Evolutionary conservation across 2,113 vertebrate species (phyloP).

Genomic region (Synodontis membranacea): DNA sequence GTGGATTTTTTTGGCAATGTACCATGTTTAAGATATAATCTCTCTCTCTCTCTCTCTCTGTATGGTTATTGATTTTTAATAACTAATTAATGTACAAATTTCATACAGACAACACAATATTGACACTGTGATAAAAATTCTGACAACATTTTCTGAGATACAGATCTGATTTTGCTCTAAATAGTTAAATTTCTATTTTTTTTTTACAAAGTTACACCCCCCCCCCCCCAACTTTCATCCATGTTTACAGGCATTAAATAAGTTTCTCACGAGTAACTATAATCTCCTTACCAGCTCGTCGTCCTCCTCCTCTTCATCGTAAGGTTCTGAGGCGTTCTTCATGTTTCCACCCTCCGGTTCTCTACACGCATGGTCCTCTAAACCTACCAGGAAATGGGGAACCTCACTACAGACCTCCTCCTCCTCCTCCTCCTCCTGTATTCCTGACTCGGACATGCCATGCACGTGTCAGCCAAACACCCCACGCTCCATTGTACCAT

Average conservation of each 20-base stretch:
- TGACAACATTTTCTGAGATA: neutral
- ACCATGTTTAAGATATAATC: neutral
- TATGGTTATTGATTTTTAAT: neutral
- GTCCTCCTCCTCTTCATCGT: slow-evolving; percentile 47
- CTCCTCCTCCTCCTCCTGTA: slow-evolving; percentile 62
- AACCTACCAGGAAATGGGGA: slow-evolving; percentile 81
- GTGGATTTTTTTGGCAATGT: neutral
- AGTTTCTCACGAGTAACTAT: neutral
- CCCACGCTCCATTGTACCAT: slow-evolving; percentile 61
- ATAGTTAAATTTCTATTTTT: neutral
- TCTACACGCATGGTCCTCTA: slow-evolving; percentile 77
- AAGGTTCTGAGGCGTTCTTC: slow-evolving; percentile 74
- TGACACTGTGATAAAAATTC: neutral
- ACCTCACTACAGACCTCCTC: slow-evolving; percentile 60
- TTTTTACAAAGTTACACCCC: too few species aligned
- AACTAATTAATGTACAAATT: neutral
- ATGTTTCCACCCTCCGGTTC: slow-evolving; percentile 73
- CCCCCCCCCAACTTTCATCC: neutral
- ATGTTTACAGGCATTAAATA: neutral
- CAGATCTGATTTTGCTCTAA: neutral
- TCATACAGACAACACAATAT: neutral
- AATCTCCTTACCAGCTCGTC: slow-evolving; percentile 46
- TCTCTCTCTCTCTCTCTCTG: neutral
- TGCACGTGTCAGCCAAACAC: slow-evolving; percentile 56
- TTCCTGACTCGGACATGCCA: slow-evolving; percentile 80